Percentiles rank a stretch among this genome's conserved stretches.
Evolutionary conservation across 2,797 vertebrate genomes (phyloP).

Genomic region (Pampus argenteus): DNA sequence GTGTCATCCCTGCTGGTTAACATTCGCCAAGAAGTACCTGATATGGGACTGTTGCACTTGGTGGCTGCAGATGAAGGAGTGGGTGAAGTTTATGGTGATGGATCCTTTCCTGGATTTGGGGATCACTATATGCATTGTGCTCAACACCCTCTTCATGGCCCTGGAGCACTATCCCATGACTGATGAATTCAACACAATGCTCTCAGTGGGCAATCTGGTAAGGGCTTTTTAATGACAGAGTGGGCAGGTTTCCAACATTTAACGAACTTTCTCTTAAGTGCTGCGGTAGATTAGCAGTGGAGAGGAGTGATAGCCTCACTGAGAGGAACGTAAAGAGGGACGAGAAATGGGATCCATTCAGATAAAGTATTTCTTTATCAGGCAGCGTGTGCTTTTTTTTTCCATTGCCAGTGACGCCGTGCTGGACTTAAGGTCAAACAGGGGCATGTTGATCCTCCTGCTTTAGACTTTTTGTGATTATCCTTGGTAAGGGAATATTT

Average conservation of each 20-base stretch:
- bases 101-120: slow-evolving; percentile 96
- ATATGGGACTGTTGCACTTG: slow-evolving; percentile 95
- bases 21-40: slow-evolving; percentile 92
- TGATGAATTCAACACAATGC: slow-evolving; percentile 93
- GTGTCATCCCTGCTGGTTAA: slow-evolving; percentile 95
- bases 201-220: slow-evolving; percentile 96
- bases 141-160: slow-evolving; percentile 99
- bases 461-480: slow-evolving; percentile 43
- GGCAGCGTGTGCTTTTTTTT: slow-evolving; percentile 39
- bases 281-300: slow-evolving; percentile 25
- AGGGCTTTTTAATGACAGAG: slow-evolving; percentile 63
- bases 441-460: slow-evolving; percentile 22
- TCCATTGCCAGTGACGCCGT: slow-evolving; percentile 22
- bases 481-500: slow-evolving; percentile 40
- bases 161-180: slow-evolving; percentile 99
- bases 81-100: slow-evolving; percentile 94
- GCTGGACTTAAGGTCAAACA: slow-evolving; percentile 30
- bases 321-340: slow-evolving; percentile 16
- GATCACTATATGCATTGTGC: slow-evolving; percentile 97
- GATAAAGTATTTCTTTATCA: slow-evolving; percentile 48
- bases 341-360: slow-evolving; percentile 8
- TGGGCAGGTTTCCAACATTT: slow-evolving; percentile 31
- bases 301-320: slow-evolving; percentile 26
- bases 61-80: slow-evolving; percentile 93
- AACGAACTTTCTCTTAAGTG: slow-evolving; percentile 38